A percentile compares a stretch with the other conserved stretches of the same genome.
Conservation (phyloP, 2,888 invertebrate genomes). For the Schizaphis graminum region DNA sequence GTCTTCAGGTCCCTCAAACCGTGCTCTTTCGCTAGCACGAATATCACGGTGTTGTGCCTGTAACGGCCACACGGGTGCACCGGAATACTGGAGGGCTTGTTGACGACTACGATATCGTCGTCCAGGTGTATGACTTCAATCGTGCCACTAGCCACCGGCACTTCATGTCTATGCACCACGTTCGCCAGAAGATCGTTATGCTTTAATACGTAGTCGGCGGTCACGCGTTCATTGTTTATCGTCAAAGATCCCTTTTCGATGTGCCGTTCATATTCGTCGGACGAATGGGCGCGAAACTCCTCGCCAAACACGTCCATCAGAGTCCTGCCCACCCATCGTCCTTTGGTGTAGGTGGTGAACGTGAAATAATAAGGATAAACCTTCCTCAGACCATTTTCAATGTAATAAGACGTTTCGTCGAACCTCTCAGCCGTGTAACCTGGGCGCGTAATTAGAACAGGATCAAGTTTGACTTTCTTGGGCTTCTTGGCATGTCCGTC, state of each 20-base stretch:
- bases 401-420: constrained; percentile 94
- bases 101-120: constrained; percentile 98
- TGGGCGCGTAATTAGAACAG: constrained; percentile 74
- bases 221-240: constrained; percentile 92
- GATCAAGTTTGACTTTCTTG: constrained; percentile 24
- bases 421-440: constrained; percentile 93
- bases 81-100: constrained; percentile 99
- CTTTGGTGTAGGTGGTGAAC: constrained; percentile 95
- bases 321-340: constrained; percentile 94
- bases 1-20: constrained; percentile 93
- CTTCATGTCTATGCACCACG: constrained; percentile 98
- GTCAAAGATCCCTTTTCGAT: constrained; percentile 82
- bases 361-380: constrained; percentile 98
- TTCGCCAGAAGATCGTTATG: constrained; percentile 94
- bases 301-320: constrained; percentile 92
- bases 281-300: constrained; percentile 93
- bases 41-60: constrained; percentile 95
- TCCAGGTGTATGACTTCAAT: constrained; percentile 98
- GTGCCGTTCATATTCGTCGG: constrained; percentile 81
- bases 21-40: constrained; percentile 96
- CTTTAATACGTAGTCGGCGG: constrained; percentile 90
- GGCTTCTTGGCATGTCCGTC: background rate
- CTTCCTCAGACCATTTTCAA: constrained; percentile 94
- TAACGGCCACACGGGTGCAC: constrained; percentile 99
- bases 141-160: constrained; percentile 95